phyloP scores from a whole-genome alignment of 2,113 vertebrate species.

The Corythornis madagascariensis region DNA sequence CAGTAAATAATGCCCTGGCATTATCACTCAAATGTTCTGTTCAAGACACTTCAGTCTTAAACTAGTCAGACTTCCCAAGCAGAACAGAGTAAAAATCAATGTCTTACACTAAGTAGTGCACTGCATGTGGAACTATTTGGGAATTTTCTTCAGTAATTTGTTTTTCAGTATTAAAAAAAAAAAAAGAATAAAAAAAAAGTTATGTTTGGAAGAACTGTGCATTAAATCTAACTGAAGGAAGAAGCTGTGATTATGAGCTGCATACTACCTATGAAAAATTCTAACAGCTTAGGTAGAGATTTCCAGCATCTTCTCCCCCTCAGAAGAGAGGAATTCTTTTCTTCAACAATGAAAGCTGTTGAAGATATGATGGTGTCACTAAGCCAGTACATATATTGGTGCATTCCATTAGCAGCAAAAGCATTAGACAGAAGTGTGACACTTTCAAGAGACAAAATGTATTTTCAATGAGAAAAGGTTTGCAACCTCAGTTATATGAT shows the following conservation, averaged over 20 bases:
- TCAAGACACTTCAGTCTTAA: background rate
- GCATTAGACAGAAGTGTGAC: background rate
- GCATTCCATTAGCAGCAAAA: background rate
- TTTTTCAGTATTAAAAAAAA: background rate
- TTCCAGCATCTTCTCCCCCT: background rate
- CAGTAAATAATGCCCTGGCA: background rate
- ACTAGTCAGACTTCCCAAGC: background rate
- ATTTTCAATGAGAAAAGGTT: background rate
- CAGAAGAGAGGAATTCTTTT: background rate
- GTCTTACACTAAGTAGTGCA: background rate
- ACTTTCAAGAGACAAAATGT: background rate
- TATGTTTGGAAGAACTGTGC: background rate
- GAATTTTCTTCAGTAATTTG: background rate
- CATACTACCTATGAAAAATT: background rate
- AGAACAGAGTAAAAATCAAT: background rate
- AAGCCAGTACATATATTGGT: no score
- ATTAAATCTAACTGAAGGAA: background rate
- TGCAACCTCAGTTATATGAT: background rate
- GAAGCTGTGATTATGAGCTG: background rate
- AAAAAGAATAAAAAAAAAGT: background rate
- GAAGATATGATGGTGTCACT: no score
- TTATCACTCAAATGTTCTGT: background rate
- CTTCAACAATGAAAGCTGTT: background rate
- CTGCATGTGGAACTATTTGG: background rate
- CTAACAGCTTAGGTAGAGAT: background rate